phyloP scores from a whole-genome alignment of 2,888 invertebrate genomes.

The Phytoseiulus persimilis region DNA sequence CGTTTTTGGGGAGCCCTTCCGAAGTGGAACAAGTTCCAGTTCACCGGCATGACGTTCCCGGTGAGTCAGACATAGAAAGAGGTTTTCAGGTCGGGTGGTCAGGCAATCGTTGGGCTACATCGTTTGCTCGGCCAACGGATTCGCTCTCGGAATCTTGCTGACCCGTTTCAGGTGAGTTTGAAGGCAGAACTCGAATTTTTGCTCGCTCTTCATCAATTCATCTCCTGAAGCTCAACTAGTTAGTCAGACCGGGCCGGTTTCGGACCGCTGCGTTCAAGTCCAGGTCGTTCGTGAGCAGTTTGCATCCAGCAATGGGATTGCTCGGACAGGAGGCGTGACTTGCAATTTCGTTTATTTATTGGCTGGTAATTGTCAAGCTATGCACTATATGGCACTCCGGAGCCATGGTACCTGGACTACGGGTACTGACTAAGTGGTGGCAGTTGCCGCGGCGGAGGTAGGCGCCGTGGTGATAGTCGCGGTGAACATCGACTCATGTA shows the following conservation, averaged over 20 bases:
- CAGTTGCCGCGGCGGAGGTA: background rate
- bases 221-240: slow-evolving; percentile 14
- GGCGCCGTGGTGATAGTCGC: background rate
- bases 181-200: background rate
- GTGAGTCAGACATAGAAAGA: too few relatives aligned
- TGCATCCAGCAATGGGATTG: background rate
- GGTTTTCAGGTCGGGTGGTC: background rate
- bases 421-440: background rate
- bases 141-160: background rate
- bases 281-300: background rate
- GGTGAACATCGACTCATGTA: background rate
- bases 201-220: background rate
- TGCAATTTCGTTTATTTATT: slow-evolving; percentile 36
- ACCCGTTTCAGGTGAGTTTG: background rate
- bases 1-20: too few relatives aligned
- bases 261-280: background rate
- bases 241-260: background rate
- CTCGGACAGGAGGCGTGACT: slow-evolving; percentile 31
- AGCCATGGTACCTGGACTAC: background rate
- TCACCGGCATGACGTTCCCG: too few relatives aligned
- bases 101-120: background rate
- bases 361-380: slow-evolving; percentile 32
- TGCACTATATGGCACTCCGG: slow-evolving; percentile 34
- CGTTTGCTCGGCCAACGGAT: background rate
- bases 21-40: too few relatives aligned